Base-by-base conservation (phyloP, 2,888 invertebrate genomes). In the Perithous albicinctus region DNA sequence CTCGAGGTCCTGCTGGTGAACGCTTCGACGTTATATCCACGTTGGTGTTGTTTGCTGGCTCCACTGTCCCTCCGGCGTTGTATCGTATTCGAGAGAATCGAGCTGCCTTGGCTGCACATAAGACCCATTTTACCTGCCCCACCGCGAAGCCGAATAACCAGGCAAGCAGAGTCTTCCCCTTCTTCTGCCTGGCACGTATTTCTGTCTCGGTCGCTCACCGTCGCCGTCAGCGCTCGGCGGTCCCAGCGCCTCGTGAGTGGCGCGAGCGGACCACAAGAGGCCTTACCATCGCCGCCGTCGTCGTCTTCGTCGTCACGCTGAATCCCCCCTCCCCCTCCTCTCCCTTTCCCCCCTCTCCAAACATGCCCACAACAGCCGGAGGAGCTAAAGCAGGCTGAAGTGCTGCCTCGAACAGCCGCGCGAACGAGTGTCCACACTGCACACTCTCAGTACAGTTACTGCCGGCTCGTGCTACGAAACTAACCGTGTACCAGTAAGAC, bases 391-490 rank as follows among this genome's bases (percentile, higher is more conserved):
- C n/a, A n/a, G n/a, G n/a, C n/a, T n/a, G n/a, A n/a, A 82, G 78
- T 61, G 64, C 74, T 64, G 70, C 78, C 18, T 54, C 43, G 63
- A 63, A 51, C 48, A 54, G 76, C 66, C 67, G 87, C 86, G 85
- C 87, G 88, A 88, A 87, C 86, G 87, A 88, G 85, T 89, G 88
- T 88, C 89, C 85, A 87, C 87, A 84, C 81, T 61, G 75, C 84
- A 86, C 82, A 64, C 82, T 75, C 86, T 89, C 88, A 87, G 90
- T 90, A 90, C 91, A 90, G 91, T 91, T 90, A 90, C 87, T 85
- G 90, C 88, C 89, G 88, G 87, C 86, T 85, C 88, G 86, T 86
- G 87, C 86, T 86, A 86, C 87, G 86, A 87, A 88, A 56, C 54
- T 87, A 86, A 85, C 83, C 85, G 86, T 35, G 48, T 51, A 48